A percentile compares a stretch with the other conserved stretches of the same genome.
Conservation (phyloP, 2,113 vertebrate species). For the Colius striatus region DNA sequence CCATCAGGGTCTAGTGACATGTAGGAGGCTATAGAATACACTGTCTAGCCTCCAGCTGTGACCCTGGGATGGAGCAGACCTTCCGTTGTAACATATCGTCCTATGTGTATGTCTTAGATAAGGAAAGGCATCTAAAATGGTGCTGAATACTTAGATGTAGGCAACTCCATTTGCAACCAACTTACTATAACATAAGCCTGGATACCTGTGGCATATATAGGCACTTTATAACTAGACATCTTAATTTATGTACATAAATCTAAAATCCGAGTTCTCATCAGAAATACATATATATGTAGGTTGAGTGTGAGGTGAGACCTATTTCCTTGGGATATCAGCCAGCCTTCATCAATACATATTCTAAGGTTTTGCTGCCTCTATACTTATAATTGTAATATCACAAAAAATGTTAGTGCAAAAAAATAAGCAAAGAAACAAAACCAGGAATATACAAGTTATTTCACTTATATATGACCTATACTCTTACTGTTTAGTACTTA, state of each 20-base stretch:
- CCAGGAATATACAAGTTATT: neutral
- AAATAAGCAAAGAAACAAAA: neutral
- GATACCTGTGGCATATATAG: neutral
- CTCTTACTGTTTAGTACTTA: neutral
- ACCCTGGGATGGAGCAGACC: neutral
- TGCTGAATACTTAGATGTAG: neutral
- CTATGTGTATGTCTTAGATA: neutral
- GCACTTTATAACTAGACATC: neutral
- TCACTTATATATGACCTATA: neutral
- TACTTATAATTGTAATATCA: neutral
- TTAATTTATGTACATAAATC: neutral
- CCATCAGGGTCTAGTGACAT: neutral
- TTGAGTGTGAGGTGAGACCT: neutral
- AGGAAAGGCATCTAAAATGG: neutral
- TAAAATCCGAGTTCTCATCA: neutral
- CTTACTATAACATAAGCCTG: neutral
- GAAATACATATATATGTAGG: neutral
- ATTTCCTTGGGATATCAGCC: neutral
- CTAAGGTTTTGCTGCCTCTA: neutral
- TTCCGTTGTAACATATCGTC: neutral
- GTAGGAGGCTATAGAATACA: neutral
- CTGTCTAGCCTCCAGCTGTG: neutral
- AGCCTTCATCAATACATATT: neutral
- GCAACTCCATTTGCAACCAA: neutral
- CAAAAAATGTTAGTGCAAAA: neutral